A percentile compares a stretch with the other conserved stretches of the same genome.
Conservation (phyloP, 2,888 invertebrate genomes). For the Siphonodentalium dalli region DNA sequence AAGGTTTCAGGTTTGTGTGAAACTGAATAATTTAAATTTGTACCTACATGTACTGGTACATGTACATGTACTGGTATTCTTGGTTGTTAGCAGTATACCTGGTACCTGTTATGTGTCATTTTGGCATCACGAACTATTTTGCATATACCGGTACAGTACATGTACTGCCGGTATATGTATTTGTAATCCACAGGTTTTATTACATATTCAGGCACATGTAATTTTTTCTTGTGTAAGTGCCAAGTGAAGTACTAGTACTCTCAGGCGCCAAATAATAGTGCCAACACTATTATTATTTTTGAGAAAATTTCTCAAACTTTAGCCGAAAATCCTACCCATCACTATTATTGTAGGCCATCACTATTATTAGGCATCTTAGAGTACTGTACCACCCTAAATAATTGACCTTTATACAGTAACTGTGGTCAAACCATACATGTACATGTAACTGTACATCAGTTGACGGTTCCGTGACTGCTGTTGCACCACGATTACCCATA, state of each 20-base stretch:
- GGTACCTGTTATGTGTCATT: background rate
- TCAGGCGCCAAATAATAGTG: too few relatives aligned
- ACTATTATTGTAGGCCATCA: too few relatives aligned
- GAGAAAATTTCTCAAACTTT: background rate
- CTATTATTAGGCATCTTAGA: too few relatives aligned
- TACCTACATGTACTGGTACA: background rate
- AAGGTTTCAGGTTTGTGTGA: slow-evolving; percentile 44
- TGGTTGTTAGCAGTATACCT: background rate
- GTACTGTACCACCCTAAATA: too few relatives aligned
- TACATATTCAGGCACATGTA: background rate
- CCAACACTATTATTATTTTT: too few relatives aligned
- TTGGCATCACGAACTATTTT: too few relatives aligned
- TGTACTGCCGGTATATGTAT: slow-evolving; percentile 8
- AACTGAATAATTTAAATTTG: background rate
- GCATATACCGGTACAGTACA: too few relatives aligned
- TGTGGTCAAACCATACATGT: too few relatives aligned
- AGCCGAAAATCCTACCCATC: background rate
- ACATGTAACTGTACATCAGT: too few relatives aligned
- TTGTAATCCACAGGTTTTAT: background rate
- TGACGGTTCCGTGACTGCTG: too few relatives aligned
- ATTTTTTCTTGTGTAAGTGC: background rate
- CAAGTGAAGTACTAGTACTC: background rate
- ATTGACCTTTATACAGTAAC: too few relatives aligned
- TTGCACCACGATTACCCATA: too few relatives aligned
- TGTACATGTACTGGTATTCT: background rate